Percentiles rank a stretch among this genome's conserved stretches.
These are phyloP conservation scores for Acronicta psi DNA, from an alignment of 2,888 invertebrate species.

Conservation along the genomic window DNA sequence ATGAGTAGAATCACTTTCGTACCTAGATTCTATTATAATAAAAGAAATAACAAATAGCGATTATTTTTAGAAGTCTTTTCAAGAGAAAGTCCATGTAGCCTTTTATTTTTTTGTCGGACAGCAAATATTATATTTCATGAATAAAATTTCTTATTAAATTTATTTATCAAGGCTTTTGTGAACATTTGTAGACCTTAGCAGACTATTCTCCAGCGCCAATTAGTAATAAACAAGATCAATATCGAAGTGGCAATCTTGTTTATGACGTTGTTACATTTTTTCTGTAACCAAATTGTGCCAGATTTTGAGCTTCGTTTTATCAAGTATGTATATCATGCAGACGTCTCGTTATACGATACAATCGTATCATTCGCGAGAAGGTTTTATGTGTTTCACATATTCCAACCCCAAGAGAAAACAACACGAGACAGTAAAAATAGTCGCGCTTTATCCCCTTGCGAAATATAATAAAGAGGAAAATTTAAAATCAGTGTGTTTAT, in stretches of 20 bases:
- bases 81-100: too few relatives aligned
- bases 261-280: background rate
- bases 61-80: too few relatives aligned
- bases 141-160: too few relatives aligned
- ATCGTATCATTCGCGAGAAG: slow-evolving; percentile 23
- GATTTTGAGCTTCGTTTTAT: background rate
- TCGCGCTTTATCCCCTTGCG: slow-evolving; percentile 25
- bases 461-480: slow-evolving; percentile 42
- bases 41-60: too few relatives aligned
- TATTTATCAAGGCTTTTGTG: too few relatives aligned
- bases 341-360: slow-evolving; percentile 13
- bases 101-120: too few relatives aligned
- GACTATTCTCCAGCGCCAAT: background rate
- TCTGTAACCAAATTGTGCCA: background rate
- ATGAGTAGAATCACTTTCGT: too few relatives aligned
- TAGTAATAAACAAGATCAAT: background rate
- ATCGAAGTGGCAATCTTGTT: background rate
- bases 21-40: too few relatives aligned
- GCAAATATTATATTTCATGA: too few relatives aligned
- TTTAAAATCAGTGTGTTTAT: slow-evolving; percentile 64
- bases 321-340: background rate
- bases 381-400: slow-evolving; percentile 20
- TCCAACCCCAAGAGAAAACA: slow-evolving; percentile 24
- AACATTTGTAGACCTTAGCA: background rate
- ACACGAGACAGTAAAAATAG: slow-evolving; percentile 23